These are phyloP conservation scores for Ypsolopha sequella DNA, from an alignment of 2,888 invertebrate genomes.

Conservation along the genomic window DNA sequence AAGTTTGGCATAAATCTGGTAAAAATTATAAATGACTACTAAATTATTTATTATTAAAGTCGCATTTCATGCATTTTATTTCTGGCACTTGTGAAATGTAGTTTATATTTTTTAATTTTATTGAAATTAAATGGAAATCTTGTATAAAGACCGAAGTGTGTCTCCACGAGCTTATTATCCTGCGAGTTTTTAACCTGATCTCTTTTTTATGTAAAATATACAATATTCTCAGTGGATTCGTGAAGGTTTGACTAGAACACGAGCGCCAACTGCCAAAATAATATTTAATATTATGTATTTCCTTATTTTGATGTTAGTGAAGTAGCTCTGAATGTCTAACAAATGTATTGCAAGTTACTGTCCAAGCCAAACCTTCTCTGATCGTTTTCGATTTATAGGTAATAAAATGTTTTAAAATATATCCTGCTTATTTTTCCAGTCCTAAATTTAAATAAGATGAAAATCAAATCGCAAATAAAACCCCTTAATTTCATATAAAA, in stretches of 20 bases:
- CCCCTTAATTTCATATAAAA: conserved; percentile 18
- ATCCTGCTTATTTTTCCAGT: conserved; percentile 18
- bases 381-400: conserved; percentile 51
- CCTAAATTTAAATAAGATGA: conserved; percentile 6
- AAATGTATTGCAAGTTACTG: conserved; percentile 5
- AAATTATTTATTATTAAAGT: conserved; percentile 60
- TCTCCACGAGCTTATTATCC: conserved; percentile 46
- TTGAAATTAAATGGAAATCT: conserved; percentile 12
- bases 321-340: conserved; percentile 16
- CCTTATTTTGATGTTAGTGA: not conserved
- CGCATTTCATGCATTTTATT: conserved; percentile 54
- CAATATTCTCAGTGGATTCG: conserved; percentile 35
- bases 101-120: conserved; percentile 21
- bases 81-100: conserved; percentile 38
- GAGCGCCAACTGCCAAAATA: conserved; percentile 7
- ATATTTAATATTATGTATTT: conserved; percentile 11
- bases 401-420: conserved; percentile 55
- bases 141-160: conserved; percentile 10
- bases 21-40: conserved; percentile 25
- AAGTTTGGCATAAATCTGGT: conserved; percentile 58
- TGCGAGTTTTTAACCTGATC: conserved; percentile 48
- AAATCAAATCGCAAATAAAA: too few species aligned
- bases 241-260: conserved; percentile 42
- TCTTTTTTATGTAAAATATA: conserved; percentile 58
- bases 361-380: conserved; percentile 41